Evolutionary conservation across 92 coral and sea anemone species (phyloP).

Genomic region (Heteractis magnifica): DNA sequence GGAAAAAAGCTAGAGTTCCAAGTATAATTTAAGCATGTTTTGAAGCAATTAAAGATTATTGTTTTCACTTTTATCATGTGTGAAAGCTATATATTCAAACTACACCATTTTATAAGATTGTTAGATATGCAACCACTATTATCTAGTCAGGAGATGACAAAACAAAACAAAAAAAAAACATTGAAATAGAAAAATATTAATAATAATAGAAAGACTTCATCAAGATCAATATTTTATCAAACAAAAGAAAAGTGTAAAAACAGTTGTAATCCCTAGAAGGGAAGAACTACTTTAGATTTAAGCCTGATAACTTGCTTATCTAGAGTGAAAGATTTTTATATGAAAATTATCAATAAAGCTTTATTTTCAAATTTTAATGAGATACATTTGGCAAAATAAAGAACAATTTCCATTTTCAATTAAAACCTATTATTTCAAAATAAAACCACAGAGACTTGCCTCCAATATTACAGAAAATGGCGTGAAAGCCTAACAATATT

Average conservation of each 20-base stretch:
- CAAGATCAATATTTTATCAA: neutral
- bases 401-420: neutral
- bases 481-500: neutral
- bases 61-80: neutral
- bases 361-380: conserved; percentile 9
- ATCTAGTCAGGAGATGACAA: neutral
- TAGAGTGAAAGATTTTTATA: neutral
- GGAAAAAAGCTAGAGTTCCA: too few species aligned
- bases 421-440: neutral
- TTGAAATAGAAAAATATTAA: neutral
- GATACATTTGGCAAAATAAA: neutral
- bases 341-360: neutral
- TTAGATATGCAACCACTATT: neutral
- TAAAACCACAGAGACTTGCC: conserved; percentile 7
- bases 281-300: neutral
- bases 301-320: neutral
- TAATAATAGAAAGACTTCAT: neutral
- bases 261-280: neutral
- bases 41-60: neutral
- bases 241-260: neutral
- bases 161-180: neutral
- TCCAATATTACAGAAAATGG: neutral
- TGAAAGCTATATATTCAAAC: neutral
- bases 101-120: neutral
- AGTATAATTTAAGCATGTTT: too few species aligned